Evolutionary conservation across 2,888 invertebrate species (phyloP).

Genomic region (Graphium colonna): DNA sequence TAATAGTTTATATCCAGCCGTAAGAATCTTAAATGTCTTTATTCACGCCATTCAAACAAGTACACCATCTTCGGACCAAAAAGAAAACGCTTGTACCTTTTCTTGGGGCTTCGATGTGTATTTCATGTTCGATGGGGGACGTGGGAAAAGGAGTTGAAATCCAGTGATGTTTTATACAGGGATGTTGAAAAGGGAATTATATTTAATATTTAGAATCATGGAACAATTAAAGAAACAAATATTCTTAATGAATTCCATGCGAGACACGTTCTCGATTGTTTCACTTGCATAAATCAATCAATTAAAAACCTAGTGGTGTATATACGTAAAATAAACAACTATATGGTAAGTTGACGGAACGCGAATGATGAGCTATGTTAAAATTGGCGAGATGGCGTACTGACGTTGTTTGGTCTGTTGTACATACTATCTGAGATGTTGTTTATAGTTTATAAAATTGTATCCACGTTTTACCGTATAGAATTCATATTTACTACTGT

Average conservation of each 20-base stretch:
- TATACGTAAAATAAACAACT: not conserved
- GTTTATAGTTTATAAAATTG: not conserved
- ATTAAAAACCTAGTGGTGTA: not conserved
- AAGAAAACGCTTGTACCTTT: not conserved
- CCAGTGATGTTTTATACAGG: constrained; percentile 15
- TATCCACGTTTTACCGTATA: not conserved
- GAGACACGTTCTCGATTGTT: not conserved
- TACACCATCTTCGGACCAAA: not conserved
- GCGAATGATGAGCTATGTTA: not conserved
- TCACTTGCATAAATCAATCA: not conserved
- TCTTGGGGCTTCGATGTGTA: not conserved
- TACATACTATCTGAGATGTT: not conserved
- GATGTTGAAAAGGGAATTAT: constrained; percentile 4
- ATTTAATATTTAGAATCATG: not conserved
- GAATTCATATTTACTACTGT: not conserved
- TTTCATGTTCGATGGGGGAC: not conserved
- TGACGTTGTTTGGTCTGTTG: not conserved
- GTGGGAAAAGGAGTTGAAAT: not conserved
- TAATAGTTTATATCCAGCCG: not conserved
- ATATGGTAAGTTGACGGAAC: not conserved
- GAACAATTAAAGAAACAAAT: not conserved
- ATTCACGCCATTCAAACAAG: not conserved
- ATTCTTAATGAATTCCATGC: not conserved
- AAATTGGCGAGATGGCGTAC: constrained; percentile 2
- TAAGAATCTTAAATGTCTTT: not conserved